Percentiles rank a stretch among this genome's conserved stretches.
phyloP scores from a whole-genome alignment of 2,888 invertebrate genomes.

The Drosophila sordidapex region DNA sequence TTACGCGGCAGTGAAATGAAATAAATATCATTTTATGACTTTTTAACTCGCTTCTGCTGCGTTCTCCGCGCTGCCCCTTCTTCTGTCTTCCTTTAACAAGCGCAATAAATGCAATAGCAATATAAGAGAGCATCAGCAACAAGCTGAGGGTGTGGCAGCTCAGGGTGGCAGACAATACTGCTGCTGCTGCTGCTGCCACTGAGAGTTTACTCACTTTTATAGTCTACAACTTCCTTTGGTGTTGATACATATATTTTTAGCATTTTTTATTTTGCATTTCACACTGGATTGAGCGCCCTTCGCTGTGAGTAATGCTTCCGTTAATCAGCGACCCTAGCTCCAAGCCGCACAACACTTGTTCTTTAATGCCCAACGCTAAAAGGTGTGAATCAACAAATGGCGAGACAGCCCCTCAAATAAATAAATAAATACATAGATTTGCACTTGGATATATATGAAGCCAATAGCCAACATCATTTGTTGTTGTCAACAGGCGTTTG shows the following conservation, averaged over 20 bases:
- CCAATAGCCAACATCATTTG: slow-evolving; percentile 40
- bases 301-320: slow-evolving; percentile 74
- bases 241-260: slow-evolving; percentile 43
- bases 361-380: slow-evolving; percentile 39
- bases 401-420: slow-evolving; percentile 24
- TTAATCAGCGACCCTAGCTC: slow-evolving; percentile 57
- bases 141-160: not conserved
- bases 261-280: slow-evolving; percentile 67
- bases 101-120: slow-evolving; percentile 77
- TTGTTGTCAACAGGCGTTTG: slow-evolving; percentile 31
- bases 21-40: slow-evolving; percentile 80
- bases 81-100: slow-evolving; percentile 66
- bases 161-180: not conserved
- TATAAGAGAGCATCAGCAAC: slow-evolving; percentile 28
- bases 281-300: slow-evolving; percentile 69
- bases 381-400: slow-evolving; percentile 78
- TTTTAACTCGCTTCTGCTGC: slow-evolving; percentile 71
- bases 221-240: slow-evolving; percentile 62
- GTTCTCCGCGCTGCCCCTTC: slow-evolving; percentile 1
- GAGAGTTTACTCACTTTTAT: slow-evolving; percentile 54
- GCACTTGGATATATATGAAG: not conserved
- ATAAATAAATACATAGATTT: not conserved
- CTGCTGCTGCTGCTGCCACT: slow-evolving; percentile 5
- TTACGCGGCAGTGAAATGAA: slow-evolving; percentile 73
- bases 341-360: not conserved